Base-by-base conservation (phyloP, 2,797 vertebrate genomes). In the Danio tinwini region DNA sequence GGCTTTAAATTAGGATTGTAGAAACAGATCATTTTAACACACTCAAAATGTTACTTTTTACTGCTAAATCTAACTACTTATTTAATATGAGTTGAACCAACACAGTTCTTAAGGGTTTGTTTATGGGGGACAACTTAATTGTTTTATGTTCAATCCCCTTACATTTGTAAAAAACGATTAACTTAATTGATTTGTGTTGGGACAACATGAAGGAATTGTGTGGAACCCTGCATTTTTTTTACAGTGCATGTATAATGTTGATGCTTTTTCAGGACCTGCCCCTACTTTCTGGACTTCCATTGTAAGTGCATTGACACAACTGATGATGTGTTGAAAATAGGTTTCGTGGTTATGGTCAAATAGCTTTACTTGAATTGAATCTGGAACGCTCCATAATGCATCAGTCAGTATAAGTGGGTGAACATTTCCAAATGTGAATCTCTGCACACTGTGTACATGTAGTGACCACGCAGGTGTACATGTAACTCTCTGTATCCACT, bases 391-490 rank as follows among this genome's bases (percentile, higher is more conserved):
- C 42, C 55, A n/a, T 2, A 3, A 49, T 29, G 19, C 12, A 61
- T 40, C 71, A 37, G 19, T 40, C 21, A 73, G 42, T 7, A 29
- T 29, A 59, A 53, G 49, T 42, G 50, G 68, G 42, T 42, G 39
- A 73, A 0, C n/a, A 55, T 55, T 39, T 8, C 10, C 42, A 42
- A 55, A 55, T 70, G 11, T 73, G 0, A 16, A 16, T 59, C 17
- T 44, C 52, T 58, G 13, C 13, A 73, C 40, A 56, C 52, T 14
- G 37, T 59, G 29, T 70, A 19, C 55, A n/a, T 13, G 29, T 29
- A 1, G 4, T 19, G 53, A 59, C 49, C 76, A 63, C 76, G n/a
- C 78, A 80, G 78, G 69, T 73, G 69, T 65, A 65, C 42, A 17
- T 64, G 69, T 64, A 47, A 64, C 67, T 53, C 39, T 58, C 40